Conservation (phyloP, 2,888 invertebrate genomes). For the Andricus quercusramuli region DNA sequence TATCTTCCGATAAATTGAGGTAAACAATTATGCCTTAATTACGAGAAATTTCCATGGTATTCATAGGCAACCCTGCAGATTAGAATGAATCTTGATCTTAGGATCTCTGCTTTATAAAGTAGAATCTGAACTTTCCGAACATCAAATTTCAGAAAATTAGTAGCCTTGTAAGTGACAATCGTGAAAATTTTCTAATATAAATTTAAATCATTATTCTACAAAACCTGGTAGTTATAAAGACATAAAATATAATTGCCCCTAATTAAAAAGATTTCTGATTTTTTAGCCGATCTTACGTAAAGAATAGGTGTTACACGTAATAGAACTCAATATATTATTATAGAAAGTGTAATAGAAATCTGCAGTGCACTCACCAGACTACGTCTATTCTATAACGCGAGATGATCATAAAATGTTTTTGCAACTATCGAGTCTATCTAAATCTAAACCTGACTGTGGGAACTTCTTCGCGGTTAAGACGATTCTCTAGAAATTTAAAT, state of each 20-base stretch:
- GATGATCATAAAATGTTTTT: constrained; percentile 33
- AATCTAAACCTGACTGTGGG: constrained; percentile 13
- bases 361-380: not conserved
- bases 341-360: constrained; percentile 36
- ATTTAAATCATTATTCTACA: not conserved
- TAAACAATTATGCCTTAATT: no score
- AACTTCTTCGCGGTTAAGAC: constrained; percentile 22
- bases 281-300: not conserved
- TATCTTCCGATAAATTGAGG: no score
- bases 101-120: no score
- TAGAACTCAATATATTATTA: constrained; percentile 31
- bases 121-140: not conserved
- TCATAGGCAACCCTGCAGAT: no score
- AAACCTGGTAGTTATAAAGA: not conserved
- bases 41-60: no score
- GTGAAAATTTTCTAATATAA: not conserved
- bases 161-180: not conserved
- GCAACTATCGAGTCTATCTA: constrained; percentile 15
- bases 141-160: not conserved
- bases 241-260: constrained; percentile 11
- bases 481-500: constrained; percentile 35
- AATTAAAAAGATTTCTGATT: constrained; percentile 31
- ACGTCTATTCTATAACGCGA: not conserved
- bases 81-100: no score
- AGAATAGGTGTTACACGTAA: constrained; percentile 25